These are phyloP conservation scores for Bilobella aurantiaca DNA, from an alignment of 1,140 invertebrate genomes.

Conservation along the genomic window DNA sequence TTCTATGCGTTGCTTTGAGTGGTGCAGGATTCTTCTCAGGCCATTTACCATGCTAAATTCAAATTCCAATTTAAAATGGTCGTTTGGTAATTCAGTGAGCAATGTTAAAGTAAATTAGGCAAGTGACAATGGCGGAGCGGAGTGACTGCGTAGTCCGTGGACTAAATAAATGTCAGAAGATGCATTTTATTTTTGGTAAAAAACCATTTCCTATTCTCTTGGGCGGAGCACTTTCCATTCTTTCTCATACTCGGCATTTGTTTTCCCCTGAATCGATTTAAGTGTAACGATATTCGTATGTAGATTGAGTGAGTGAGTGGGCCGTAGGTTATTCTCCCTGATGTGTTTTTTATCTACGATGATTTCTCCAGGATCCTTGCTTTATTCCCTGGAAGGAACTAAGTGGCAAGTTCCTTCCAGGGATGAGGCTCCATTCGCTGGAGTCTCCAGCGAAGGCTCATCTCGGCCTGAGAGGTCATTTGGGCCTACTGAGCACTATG, in stretches of 20 bases:
- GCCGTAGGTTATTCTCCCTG: slow-evolving; percentile 25
- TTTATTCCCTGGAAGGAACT: slow-evolving; percentile 23
- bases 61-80: too few relatives aligned
- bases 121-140: too few relatives aligned
- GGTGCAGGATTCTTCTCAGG: too few relatives aligned
- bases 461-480: too few relatives aligned
- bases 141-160: neutral
- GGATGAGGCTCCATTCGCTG: neutral
- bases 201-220: neutral
- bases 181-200: neutral
- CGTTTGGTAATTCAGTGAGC: too few relatives aligned
- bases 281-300: slow-evolving; percentile 22
- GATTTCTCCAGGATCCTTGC: slow-evolving; percentile 10
- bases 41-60: too few relatives aligned
- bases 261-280: neutral
- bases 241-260: neutral
- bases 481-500: too few relatives aligned
- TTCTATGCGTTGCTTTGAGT: too few relatives aligned
- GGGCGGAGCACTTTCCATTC: neutral
- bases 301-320: slow-evolving; percentile 30
- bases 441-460: too few relatives aligned
- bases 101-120: too few relatives aligned
- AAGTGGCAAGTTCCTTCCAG: neutral
- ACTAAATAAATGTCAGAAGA: neutral
- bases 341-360: slow-evolving; percentile 29